A percentile compares a stretch with the other conserved stretches of the same genome.
These are phyloP conservation scores for Thalassarche chlororhynchos DNA, from an alignment of 2,113 vertebrate species.

Conservation along the genomic window DNA sequence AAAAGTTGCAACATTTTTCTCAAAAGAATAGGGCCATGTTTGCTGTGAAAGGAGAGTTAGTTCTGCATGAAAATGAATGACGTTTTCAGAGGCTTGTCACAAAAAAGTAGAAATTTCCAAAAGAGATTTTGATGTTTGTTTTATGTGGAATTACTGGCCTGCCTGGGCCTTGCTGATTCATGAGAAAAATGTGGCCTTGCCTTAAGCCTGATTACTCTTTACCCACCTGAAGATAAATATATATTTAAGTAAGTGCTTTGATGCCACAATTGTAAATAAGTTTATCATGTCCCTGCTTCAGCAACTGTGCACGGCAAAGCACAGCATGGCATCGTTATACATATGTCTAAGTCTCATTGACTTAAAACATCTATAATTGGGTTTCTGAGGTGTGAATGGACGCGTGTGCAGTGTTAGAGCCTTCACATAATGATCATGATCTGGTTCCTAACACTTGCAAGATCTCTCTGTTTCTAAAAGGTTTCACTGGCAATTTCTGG, in stretches of 20 bases:
- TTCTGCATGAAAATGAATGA: background rate
- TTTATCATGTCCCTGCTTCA: background rate
- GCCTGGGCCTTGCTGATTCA: background rate
- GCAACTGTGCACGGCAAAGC: background rate
- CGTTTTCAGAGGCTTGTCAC: background rate
- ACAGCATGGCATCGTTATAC: background rate
- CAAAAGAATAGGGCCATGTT: background rate
- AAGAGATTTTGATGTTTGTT: background rate
- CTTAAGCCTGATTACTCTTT: background rate
- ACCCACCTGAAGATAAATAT: background rate
- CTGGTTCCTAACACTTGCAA: background rate
- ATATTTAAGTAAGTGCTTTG: background rate
- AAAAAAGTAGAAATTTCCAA: background rate
- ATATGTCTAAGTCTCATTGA: background rate
- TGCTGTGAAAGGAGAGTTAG: background rate
- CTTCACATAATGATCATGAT: background rate
- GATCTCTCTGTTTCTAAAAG: background rate
- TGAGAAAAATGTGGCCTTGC: background rate
- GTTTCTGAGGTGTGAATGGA: background rate
- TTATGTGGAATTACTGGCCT: background rate
- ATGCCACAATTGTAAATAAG: background rate
- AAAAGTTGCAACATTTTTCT: background rate
- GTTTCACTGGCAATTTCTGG: background rate
- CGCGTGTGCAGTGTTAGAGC: accelerated
- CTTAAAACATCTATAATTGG: background rate